These are phyloP conservation scores for Trichomalopsis sarcophagae DNA, from an alignment of 1,140 invertebrate genomes.

Conservation along the genomic window DNA sequence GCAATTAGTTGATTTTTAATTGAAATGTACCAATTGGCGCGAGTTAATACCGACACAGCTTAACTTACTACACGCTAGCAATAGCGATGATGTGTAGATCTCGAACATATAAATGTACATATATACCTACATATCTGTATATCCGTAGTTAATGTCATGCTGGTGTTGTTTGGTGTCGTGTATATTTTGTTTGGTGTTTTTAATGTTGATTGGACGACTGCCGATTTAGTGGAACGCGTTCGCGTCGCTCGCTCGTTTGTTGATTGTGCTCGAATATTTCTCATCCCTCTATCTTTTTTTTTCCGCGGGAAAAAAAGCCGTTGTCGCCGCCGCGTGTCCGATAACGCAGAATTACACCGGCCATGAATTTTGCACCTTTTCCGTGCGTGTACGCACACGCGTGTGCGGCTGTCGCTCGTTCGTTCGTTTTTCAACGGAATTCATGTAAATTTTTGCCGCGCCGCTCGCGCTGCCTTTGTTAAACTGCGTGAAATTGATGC, in stretches of 20 bases:
- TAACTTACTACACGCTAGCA: no score
- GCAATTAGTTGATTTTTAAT: no score
- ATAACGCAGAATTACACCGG: constrained; percentile 20
- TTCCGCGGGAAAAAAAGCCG: background rate
- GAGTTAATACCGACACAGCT: no score
- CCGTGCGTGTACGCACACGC: background rate
- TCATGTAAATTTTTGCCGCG: constrained; percentile 49
- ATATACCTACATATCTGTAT: constrained; percentile 8
- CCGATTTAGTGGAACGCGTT: constrained; percentile 66
- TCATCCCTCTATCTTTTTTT: background rate
- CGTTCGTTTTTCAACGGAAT: constrained; percentile 20
- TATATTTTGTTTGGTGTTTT: constrained; percentile 67
- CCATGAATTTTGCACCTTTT: constrained; percentile 15
- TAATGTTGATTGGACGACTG: constrained; percentile 74
- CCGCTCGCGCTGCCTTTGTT: constrained; percentile 31
- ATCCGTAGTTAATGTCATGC: constrained; percentile 62
- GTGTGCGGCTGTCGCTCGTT: background rate
- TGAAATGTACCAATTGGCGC: no score
- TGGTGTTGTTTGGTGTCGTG: constrained; percentile 69
- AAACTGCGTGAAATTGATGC: constrained; percentile 61
- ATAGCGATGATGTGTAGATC: background rate
- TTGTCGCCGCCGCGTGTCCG: background rate
- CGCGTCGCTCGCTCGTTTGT: constrained; percentile 65
- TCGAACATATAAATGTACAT: constrained; percentile 53
- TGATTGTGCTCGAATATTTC: background rate